These are phyloP conservation scores for Ammodytes dubius DNA, from an alignment of 2,113 vertebrate genomes.

Conservation along the genomic window DNA sequence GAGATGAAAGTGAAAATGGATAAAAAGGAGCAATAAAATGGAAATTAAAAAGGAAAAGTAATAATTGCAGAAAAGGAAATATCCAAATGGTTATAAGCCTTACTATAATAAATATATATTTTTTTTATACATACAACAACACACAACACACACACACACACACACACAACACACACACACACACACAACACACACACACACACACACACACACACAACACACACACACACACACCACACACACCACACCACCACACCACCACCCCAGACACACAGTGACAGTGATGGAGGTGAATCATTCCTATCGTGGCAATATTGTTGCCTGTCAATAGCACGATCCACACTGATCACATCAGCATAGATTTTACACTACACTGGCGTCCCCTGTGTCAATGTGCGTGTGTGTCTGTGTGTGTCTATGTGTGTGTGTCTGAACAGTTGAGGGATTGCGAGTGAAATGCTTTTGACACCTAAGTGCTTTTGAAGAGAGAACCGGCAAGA, in stretches of 20 bases:
- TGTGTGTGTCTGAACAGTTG: slow-evolving; percentile 63
- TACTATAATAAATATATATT: slow-evolving; percentile 3
- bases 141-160: slow-evolving; percentile 14
- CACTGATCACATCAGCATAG: slow-evolving; percentile 80
- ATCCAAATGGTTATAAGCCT: slow-evolving; percentile 31
- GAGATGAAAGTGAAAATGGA: slow-evolving; percentile 2
- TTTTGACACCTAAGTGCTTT: slow-evolving; percentile 75
- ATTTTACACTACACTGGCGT: slow-evolving; percentile 69
- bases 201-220: slow-evolving; percentile 2
- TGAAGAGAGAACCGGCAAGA: slow-evolving; percentile 48
- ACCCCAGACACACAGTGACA: slow-evolving; percentile 48
- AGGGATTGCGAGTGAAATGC: slow-evolving; percentile 76
- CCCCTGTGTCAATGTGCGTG: slow-evolving; percentile 44
- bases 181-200: slow-evolving; percentile 12
- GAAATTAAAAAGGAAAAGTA: slow-evolving; percentile 27
- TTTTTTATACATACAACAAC: slow-evolving; percentile 58
- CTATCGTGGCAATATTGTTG: slow-evolving; percentile 68
- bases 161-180: slow-evolving; percentile 4
- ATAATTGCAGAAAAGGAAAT: slow-evolving; percentile 32
- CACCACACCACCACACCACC: slow-evolving; percentile 14
- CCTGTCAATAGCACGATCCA: slow-evolving; percentile 70
- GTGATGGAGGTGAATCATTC: slow-evolving; percentile 77
- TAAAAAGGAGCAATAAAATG: slow-evolving; percentile 22
- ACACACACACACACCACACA: slow-evolving; percentile 3
- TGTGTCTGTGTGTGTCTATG: slow-evolving; percentile 46